Conservation (phyloP, 2,797 vertebrate genomes). For the Bucorvus abyssinicus region DNA sequence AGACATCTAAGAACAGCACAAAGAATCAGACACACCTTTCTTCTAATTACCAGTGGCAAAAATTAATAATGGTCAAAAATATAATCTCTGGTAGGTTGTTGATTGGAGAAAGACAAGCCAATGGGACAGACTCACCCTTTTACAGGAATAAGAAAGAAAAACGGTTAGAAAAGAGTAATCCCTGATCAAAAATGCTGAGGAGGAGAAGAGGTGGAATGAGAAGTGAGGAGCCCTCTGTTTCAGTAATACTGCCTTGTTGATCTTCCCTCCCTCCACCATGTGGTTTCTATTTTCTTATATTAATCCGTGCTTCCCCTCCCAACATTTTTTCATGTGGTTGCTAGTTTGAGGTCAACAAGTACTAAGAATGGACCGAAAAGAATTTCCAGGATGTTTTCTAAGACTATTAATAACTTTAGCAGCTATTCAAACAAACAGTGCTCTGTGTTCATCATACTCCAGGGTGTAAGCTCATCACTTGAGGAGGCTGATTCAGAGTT, state of each 20-base stretch:
- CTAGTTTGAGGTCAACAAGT: slow-evolving; percentile 45
- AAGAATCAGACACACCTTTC: not conserved
- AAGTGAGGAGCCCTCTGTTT: slow-evolving; percentile 15
- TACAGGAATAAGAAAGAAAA: not conserved
- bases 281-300: slow-evolving; percentile 62
- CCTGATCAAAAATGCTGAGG: not conserved
- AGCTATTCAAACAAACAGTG: slow-evolving; percentile 34
- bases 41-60: not conserved
- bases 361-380: slow-evolving; percentile 59
- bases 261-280: slow-evolving; percentile 43
- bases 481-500: not conserved
- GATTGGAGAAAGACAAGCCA: not conserved
- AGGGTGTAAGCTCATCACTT: not conserved
- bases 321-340: slow-evolving; percentile 57
- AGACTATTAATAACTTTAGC: slow-evolving; percentile 57
- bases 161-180: not conserved
- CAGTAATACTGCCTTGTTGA: slow-evolving; percentile 31
- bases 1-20: not conserved
- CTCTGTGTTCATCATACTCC: not conserved
- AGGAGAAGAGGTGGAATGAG: not conserved
- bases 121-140: not conserved
- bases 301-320: slow-evolving; percentile 52
- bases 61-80: not conserved
- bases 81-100: not conserved
- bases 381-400: slow-evolving; percentile 71